These are phyloP conservation scores for Ciona savignyi DNA, from an alignment of 23 tunicate species.

Conservation along the genomic window DNA sequence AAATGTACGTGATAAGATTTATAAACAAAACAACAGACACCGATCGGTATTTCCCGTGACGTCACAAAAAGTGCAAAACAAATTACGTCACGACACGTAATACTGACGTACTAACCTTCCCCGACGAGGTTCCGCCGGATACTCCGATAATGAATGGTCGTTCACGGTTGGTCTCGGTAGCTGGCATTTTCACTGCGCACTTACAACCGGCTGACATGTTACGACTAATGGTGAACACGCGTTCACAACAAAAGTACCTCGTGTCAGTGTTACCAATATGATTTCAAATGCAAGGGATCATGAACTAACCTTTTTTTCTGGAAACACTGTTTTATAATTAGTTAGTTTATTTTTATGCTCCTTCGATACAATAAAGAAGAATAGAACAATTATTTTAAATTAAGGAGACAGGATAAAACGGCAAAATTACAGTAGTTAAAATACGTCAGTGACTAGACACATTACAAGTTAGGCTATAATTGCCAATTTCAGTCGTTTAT, in stretches of 20 bases:
- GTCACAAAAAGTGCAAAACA: neutral
- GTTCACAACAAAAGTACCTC: neutral
- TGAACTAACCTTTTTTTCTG: no score
- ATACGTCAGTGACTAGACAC: no score
- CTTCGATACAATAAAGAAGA: no score
- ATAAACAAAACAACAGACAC: neutral
- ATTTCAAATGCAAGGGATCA: no score
- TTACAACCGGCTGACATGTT: neutral
- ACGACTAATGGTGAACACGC: neutral
- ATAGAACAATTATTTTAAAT: no score
- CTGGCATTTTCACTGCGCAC: neutral
- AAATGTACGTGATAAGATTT: no score
- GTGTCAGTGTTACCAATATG: neutral
- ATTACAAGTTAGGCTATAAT: no score
- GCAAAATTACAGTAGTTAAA: no score
- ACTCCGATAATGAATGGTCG: slow-evolving; percentile 94
- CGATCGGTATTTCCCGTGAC: neutral
- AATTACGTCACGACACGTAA: neutral
- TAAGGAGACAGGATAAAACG: no score
- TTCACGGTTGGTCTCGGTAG: neutral
- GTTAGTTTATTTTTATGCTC: no score
- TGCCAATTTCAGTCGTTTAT: no score
- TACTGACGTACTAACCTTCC: slow-evolving; percentile 44
- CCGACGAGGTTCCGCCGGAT: slow-evolving; percentile 96
- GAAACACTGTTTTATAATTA: no score